Conservation (phyloP, 1,140 invertebrate genomes). For the Drosophila ambigua region DNA sequence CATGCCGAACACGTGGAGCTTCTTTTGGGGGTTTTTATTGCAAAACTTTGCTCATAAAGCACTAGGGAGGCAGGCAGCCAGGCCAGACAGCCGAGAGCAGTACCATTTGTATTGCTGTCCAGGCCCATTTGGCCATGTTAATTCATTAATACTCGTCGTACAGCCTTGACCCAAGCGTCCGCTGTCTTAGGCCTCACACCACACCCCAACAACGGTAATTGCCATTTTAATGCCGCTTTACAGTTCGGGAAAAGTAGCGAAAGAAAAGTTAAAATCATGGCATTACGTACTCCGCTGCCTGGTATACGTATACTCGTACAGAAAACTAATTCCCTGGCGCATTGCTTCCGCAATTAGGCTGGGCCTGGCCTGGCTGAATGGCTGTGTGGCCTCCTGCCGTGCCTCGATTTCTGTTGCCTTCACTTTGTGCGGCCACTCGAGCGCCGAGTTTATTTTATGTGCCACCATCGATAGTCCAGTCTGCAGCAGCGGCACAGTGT, state of each 20-base stretch:
- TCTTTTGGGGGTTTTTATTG: conserved; percentile 59
- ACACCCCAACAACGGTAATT: conserved; percentile 50
- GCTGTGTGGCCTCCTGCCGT: not conserved
- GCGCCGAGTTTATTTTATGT: conserved; percentile 51
- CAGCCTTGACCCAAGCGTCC: conserved; percentile 50
- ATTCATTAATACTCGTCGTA: conserved; percentile 68
- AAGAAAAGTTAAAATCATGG: conserved; percentile 57
- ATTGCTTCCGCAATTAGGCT: conserved; percentile 80
- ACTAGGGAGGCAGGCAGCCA: conserved; percentile 14
- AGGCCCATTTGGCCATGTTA: conserved; percentile 78
- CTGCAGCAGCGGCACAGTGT: conserved; percentile 9
- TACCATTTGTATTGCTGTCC: conserved; percentile 67
- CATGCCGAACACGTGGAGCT: conserved; percentile 63
- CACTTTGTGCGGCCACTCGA: conserved; percentile 2
- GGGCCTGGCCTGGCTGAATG: conserved; percentile 30
- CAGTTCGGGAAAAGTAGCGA: conserved; percentile 24
- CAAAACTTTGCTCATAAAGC: conserved; percentile 58
- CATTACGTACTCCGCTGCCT: conserved; percentile 38
- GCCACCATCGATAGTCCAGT: conserved; percentile 25
- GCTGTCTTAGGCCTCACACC: conserved; percentile 39
- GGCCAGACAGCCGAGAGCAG: conserved; percentile 31
- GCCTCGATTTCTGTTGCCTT: not conserved
- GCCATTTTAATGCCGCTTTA: conserved; percentile 73
- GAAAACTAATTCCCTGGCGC: conserved; percentile 69
- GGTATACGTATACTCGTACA: conserved; percentile 15